Evolutionary conservation across 2,797 vertebrate genomes (phyloP), one percentile per base, ranked within the genome.

Genomic region (Enteromius unitaeniatus): DNA sequence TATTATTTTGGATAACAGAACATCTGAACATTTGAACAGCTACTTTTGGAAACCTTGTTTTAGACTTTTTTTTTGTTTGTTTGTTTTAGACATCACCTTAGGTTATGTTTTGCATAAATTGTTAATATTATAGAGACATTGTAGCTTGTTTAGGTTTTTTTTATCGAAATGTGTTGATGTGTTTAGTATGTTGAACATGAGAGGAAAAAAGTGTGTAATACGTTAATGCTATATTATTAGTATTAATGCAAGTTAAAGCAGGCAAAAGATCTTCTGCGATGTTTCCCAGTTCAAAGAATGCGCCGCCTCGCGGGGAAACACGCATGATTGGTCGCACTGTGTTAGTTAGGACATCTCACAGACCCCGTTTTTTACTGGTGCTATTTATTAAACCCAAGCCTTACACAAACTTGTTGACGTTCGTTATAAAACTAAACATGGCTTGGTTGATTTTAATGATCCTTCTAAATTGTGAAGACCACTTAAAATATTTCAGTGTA

Each of bases 261-360:
- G 45, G 1, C 34, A 45, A 19, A 40, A 28, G 4, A n/a, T n/a
- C 8, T 68, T 8, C 14, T 45, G 45, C 26, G 31, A 65, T 68
- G 17, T 45, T 76, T 68, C 72, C 31, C 11, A 5, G 37, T 83
- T 68, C 19, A 78, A 23, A 80, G 31, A 26, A 83, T 75, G 77
- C 87, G 70, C 69, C 84, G 74, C 82, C 60, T 81, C 28, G 84
- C 34, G 68, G 68, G 53, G 23, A 67, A 58, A 49, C 76, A 55
- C 58, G 31, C 82, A 70, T 45, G n/a, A 40, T 45, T 23, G 15
- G 34, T 78, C 45, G 11, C 5, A 55, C 19, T 37, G 4, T 51
- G 28, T 76, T 17, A 58, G n/a, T 45, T 14, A 62, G 40, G 73
- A 23, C 21, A 42, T 19, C 74, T 76, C 53, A 23, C 8, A 60